Percentiles rank a stretch among this genome's conserved stretches.
Evolutionary conservation across 2,113 vertebrate species (phyloP).

Genomic region (Centropristis striata): DNA sequence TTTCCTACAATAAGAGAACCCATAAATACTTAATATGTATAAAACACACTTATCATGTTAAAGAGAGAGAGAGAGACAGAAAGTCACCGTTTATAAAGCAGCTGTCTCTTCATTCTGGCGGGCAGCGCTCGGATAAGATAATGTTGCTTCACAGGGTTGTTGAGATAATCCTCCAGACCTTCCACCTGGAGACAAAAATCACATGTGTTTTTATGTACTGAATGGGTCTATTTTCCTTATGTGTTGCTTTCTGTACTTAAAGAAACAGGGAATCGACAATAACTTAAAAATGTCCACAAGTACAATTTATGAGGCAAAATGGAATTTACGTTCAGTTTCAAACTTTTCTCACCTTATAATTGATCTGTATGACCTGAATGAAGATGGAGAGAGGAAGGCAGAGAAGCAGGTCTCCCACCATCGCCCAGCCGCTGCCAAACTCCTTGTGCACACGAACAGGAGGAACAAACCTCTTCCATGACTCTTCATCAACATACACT

Average conservation of each 20-base stretch:
- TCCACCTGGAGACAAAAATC: conserved; percentile 87
- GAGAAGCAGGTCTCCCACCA: conserved; percentile 92
- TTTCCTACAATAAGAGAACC: conserved; percentile 81
- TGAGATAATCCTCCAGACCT: conserved; percentile 91
- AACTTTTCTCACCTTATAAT: conserved; percentile 89
- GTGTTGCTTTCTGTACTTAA: background rate
- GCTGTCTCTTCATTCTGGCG: conserved; percentile 88
- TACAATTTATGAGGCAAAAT: background rate
- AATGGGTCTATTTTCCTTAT: background rate
- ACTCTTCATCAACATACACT: conserved; percentile 90
- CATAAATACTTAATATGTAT: background rate
- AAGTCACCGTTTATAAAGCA: conserved; percentile 93
- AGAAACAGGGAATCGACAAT: background rate
- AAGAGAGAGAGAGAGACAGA: background rate
- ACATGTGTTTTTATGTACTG: background rate
- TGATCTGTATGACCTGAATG: conserved; percentile 93
- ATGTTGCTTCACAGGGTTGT: conserved; percentile 91
- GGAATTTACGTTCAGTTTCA: background rate
- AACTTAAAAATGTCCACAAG: background rate
- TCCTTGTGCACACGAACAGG: conserved; percentile 89
- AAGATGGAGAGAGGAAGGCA: conserved; percentile 95
- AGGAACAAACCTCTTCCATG: conserved; percentile 91
- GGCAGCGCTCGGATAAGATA: conserved; percentile 90
- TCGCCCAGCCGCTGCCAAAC: conserved; percentile 91
- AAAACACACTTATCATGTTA: background rate